Evolutionary conservation across 2,113 vertebrate genomes (phyloP), one percentile per base, ranked within the genome.

Genomic region (Pomatostomus ruficeps): DNA sequence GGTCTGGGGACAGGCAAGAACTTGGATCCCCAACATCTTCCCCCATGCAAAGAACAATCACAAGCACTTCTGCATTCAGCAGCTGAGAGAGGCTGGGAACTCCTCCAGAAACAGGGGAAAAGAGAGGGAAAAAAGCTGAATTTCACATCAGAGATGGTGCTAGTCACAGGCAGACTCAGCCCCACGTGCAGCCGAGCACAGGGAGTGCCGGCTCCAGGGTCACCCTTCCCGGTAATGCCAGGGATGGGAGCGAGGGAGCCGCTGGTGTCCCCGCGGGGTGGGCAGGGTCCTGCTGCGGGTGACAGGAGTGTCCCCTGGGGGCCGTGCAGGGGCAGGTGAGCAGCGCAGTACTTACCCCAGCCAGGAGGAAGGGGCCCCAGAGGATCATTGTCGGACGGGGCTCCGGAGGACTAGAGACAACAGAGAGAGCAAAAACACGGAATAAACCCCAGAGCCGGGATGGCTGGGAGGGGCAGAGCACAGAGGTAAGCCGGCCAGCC

Each of bases 301-400:
- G 80, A n/a, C 17, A 6, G 12, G 6, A 42, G 26, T 4, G 3
- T 70, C 43, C 90, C 85, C 23, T 17, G 43, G 46, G 71, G 62
- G 48, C 62, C 55, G 3, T 10, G 71, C 79, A 10, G 31, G 2
- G 63, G 31, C 79, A 86, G 73, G 70, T 49, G 73, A 18, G 57
- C 10, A 15, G 33, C 17, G 55, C 35, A 22, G 92, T 96, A 99
- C 99, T 99, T 98, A 99, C 99, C 99, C 99, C 99, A 99, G 98
- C 99, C 99, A 3, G 99, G 98, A 97, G 99, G 99, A 95, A 99
- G 98, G 33, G 98, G 92, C 75, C 99, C 99, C 33, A 99, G 97
- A 72, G 99, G 99, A 97, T 99, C 99, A 98, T 99, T 99, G 96
- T 99, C 99, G 6, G 98, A 98, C 3, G 98, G 98, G 78, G 98